Percentiles rank a stretch among this genome's conserved stretches.
Conservation (phyloP, 2,797 vertebrate species). For the Todus mexicanus region DNA sequence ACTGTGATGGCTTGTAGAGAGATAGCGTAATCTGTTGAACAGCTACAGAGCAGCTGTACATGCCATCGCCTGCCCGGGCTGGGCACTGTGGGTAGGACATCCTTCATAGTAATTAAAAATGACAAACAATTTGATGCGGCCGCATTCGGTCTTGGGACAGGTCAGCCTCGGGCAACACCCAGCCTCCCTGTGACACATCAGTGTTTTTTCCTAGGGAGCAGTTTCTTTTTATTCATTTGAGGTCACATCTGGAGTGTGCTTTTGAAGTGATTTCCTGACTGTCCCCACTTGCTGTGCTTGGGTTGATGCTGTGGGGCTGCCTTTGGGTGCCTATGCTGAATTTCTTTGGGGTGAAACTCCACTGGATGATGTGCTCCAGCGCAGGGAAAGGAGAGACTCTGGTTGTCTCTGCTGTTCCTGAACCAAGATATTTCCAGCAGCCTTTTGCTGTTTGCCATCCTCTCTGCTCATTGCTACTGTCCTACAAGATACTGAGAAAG, state of each 20-base stretch:
- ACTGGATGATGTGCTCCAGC: background rate
- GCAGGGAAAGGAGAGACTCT: background rate
- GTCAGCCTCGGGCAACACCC: background rate
- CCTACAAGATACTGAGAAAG: background rate
- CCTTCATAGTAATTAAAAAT: background rate
- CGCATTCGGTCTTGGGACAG: background rate
- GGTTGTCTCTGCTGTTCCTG: background rate
- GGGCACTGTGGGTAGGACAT: background rate
- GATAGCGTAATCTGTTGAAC: background rate
- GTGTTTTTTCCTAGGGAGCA: background rate
- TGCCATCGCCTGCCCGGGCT: background rate
- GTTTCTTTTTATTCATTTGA: background rate
- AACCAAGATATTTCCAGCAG: background rate
- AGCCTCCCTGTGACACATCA: background rate
- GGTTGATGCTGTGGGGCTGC: background rate
- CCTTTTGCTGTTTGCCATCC: background rate
- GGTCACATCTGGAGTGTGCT: background rate
- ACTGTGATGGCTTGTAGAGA: background rate
- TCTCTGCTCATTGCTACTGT: background rate
- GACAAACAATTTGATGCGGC: background rate
- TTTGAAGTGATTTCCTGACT: background rate
- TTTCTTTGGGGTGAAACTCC: background rate
- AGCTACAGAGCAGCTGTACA: rapidly evolving
- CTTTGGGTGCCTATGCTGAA: background rate
- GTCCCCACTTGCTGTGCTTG: background rate